A percentile compares a stretch with the other conserved stretches of the same genome.
Evolutionary conservation across 2,888 invertebrate genomes (phyloP).

Genomic region (Clusia tigrina): DNA sequence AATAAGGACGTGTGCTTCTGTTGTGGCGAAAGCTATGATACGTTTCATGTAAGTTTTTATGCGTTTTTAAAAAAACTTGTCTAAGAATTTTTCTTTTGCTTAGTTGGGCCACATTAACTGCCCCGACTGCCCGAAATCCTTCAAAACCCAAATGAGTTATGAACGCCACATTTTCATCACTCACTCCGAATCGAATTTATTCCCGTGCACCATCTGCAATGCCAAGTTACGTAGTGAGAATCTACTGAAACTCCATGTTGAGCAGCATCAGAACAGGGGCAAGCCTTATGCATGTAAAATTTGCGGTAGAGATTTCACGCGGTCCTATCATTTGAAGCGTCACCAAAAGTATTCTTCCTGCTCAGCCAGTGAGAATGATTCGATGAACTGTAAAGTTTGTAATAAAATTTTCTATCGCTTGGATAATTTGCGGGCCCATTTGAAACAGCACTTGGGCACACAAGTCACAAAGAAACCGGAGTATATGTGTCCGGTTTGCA

Average conservation of each 20-base stretch:
- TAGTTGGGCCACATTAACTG: slow-evolving; percentile 65
- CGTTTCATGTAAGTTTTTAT: slow-evolving; percentile 57
- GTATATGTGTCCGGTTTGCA: slow-evolving; percentile 71
- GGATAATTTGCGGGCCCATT: slow-evolving; percentile 76
- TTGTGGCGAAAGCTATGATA: slow-evolving; percentile 62
- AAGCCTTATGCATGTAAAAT: slow-evolving; percentile 72
- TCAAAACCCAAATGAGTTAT: slow-evolving; percentile 73
- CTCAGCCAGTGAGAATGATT: slow-evolving; percentile 53
- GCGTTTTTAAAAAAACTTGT: not conserved
- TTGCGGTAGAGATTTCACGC: slow-evolving; percentile 77
- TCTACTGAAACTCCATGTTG: slow-evolving; percentile 73
- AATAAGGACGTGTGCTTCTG: slow-evolving; percentile 62
- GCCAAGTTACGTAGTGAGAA: slow-evolving; percentile 72
- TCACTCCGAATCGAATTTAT: slow-evolving; percentile 73
- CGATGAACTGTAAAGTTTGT: slow-evolving; percentile 63
- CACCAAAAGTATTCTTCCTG: slow-evolving; percentile 61
- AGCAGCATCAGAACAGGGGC: slow-evolving; percentile 69
- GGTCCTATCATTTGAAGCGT: slow-evolving; percentile 76
- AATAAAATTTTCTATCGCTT: slow-evolving; percentile 66
- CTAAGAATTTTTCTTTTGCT: not conserved
- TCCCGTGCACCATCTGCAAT: slow-evolving; percentile 73
- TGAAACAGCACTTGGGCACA: slow-evolving; percentile 74
- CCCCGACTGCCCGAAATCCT: slow-evolving; percentile 75
- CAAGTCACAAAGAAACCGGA: slow-evolving; percentile 67
- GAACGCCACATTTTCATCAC: slow-evolving; percentile 74